Evolutionary conservation across 2,113 vertebrate genomes (phyloP), one percentile per base, ranked within the genome.

Genomic region (Puffinus mauretanicus): DNA sequence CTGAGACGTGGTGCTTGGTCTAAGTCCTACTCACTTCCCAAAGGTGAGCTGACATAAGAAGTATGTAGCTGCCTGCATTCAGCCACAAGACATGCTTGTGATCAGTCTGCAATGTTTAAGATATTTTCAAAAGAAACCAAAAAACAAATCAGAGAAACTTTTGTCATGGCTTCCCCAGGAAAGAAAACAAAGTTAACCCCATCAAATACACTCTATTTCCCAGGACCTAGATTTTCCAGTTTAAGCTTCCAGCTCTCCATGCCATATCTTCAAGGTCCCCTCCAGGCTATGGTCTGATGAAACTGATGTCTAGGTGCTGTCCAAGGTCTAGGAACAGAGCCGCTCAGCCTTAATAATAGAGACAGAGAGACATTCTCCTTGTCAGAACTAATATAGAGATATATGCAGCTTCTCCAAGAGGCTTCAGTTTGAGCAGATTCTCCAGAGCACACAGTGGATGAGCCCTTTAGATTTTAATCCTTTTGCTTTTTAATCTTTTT

Each of bases 401-500:
- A 22, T 9, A 11, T 18, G 14, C 54, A 49, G 38, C 30, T 32
- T 77, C 78, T 95, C 78, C 67, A 52, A 47, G 52, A 72, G 32
- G 65, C 64, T 88, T 75, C 71, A 26, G 69, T 58, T 78, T 54
- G 62, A 86, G 61, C 36, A 86, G 32, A 54, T 71, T 60, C 71
- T 95, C 54, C 62, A 82, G 62, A 83, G 87, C 47, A 57, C 58
- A 55, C n/a, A 67, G 52, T n/a, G 21, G 25, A 75, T 47, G 62
- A 93, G 67, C 44, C 61, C 82, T 83, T 94, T 71, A 95, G 94
- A 96, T 96, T 85, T 80, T 88, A 95, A 96, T 96, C 84, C 78
- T 96, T 95, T 93, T 40, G 46, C 79, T 95, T 96, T 97, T 95
- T 93, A 79, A 92, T 96, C 89, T 88, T 65, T 64, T 77, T 87